phyloP scores from a whole-genome alignment of 2,888 invertebrate species.

The Schrankia costaestrigalis region DNA sequence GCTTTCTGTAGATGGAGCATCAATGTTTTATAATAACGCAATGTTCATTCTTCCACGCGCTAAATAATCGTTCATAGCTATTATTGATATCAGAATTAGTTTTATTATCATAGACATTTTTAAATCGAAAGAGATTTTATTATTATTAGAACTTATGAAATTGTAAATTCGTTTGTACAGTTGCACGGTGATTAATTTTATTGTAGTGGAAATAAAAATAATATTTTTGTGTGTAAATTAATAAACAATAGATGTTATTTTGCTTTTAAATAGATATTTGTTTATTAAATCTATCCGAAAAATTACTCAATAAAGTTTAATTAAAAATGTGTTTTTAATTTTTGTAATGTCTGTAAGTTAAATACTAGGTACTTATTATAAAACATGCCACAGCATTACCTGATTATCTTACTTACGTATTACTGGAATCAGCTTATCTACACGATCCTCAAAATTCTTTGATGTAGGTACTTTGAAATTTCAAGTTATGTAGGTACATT shows the following conservation, averaged over 20 bases:
- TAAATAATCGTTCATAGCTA: conserved; percentile 19
- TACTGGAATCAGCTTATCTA: no score
- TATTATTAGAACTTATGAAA: conserved; percentile 39
- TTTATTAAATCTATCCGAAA: conserved; percentile 62
- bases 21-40: conserved; percentile 17
- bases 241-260: conserved; percentile 60
- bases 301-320: conserved; percentile 69
- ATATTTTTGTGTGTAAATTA: conserved; percentile 54
- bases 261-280: conserved; percentile 59
- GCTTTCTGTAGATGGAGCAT: conserved; percentile 31
- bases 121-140: conserved; percentile 33
- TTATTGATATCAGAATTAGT: conserved; percentile 21
- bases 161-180: conserved; percentile 68
- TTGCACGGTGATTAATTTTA: conserved; percentile 56
- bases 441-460: no score
- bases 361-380: background rate
- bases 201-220: conserved; percentile 48
- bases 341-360: background rate
- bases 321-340: conserved; percentile 46
- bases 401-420: no score
- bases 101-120: conserved; percentile 29
- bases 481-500: no score
- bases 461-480: no score
- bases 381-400: no score
- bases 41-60: conserved; percentile 18